Base-by-base conservation (phyloP, 2,888 invertebrate species). In the Drosophila incognita region DNA sequence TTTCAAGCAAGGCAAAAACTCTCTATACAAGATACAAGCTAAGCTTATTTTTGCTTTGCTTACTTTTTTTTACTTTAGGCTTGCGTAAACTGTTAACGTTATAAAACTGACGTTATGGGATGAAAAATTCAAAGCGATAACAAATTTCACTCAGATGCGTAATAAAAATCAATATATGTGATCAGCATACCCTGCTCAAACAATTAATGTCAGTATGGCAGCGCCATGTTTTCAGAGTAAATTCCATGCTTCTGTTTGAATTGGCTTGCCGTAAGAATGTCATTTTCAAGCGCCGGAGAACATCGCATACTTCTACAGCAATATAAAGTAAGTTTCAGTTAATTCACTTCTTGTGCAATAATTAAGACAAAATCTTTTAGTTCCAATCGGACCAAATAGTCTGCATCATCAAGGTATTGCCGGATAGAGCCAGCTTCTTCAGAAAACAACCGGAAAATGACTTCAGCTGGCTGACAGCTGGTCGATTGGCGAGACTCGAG, bases 381-480 rank as follows among this genome's bases (percentile, higher is more conserved):
- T 85, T 73, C 53, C 69, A 42, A 48, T 42, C 38, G 3, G 65
- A 72, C 18, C 52, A 69, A 40, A 46, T 84, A 68, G 56, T 35
- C 8, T 87, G 88, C 36, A 54, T 56, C 27, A 11, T 68, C 3
- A 85, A 87, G 46, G 79, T 84, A 36, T 18, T 56, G 4, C 85
- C 85, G 29, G 69, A 73, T n/a, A 62, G 18, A 24, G 46, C 69
- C 3, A 56, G 46, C 5, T 46, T 60, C 5, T 76, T 54, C n/a
- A 56, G 61, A 31, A 70, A 40, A 35, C 53, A 80, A n/a, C 36
- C 69, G 1, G 33, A 53, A 40, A 69, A 62, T 8, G 69, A 77
- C 4, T 84, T 69, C 15, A 64, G 73, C 27, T 84, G 84, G 84
- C 80, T 84, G 81, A 85, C 86, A 0, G 35, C 53, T 1, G 35